Conservation (phyloP, 2,888 invertebrate genomes). For the Camptogramma bilineatum region DNA sequence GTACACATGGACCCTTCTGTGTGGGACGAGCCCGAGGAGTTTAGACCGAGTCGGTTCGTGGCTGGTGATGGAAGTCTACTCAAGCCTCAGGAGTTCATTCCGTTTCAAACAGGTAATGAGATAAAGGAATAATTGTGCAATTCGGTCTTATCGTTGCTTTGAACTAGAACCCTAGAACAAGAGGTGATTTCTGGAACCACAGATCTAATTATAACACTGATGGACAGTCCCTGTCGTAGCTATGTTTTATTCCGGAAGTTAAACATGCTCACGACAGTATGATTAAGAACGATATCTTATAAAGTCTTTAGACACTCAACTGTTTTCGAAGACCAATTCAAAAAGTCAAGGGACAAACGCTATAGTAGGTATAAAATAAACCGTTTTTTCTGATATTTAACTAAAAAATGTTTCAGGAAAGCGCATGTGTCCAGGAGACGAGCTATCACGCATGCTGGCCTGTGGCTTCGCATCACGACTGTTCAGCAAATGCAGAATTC, state of each 20-base stretch:
- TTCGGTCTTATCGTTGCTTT: neutral
- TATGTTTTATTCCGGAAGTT: too few relatives aligned
- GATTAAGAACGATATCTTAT: too few relatives aligned
- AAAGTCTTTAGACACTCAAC: too few relatives aligned
- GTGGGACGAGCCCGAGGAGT: constrained; percentile 89
- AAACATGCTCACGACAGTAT: too few relatives aligned
- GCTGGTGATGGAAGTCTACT: constrained; percentile 85
- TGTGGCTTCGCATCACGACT: constrained; percentile 88
- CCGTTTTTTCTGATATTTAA: neutral
- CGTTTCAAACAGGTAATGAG: constrained; percentile 91
- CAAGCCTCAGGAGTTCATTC: constrained; percentile 90
- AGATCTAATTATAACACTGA: too few relatives aligned
- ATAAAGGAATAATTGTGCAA: too few relatives aligned
- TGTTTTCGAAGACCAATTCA: too few relatives aligned
- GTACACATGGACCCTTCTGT: constrained; percentile 89
- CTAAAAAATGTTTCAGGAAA: constrained; percentile 84
- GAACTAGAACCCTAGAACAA: too few relatives aligned
- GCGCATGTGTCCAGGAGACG: constrained; percentile 94
- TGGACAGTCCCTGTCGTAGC: too few relatives aligned
- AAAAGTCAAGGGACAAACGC: too few relatives aligned
- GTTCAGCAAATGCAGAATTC: constrained; percentile 87
- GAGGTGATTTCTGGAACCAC: too few relatives aligned
- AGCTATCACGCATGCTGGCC: constrained; percentile 91
- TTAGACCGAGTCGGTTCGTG: constrained; percentile 89
- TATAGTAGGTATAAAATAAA: too few relatives aligned